Evolutionary conservation across 2,888 invertebrate genomes (phyloP), one percentile per base, ranked within the genome.

Genomic region (Macrosoma leucophasiata): DNA sequence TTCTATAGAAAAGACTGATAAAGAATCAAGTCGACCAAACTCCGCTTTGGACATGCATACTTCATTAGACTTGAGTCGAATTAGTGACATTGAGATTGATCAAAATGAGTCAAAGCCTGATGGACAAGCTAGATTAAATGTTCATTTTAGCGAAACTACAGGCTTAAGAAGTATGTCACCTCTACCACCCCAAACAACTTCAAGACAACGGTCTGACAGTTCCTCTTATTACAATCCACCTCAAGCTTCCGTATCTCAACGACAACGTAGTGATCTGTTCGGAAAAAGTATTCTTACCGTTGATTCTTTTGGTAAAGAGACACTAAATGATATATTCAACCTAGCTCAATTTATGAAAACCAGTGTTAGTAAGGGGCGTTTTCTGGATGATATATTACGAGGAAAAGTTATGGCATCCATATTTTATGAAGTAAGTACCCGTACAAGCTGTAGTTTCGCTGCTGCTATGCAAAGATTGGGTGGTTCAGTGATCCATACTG

Each of bases 401-500:
- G 97, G 97, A 21, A 97, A 96, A 84, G 87, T 98, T 2, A 93
- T 99, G 95, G 94, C 97, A 2, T 95, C 94, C 0, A 90, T 99
- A 62, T 99, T 99, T 75, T 99, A 96, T 74, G 99, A 99, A 87
- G 96, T 92, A 0, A 98, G 97, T 65, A 99, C 99, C 0, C 87
- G 99, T 40, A 99, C 99, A 0, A 92, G 93, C 54, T 95, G 95
- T 67, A 98, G 98, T 64, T 99, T 99, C 81, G 89, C 95, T 0
- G 95, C 96, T 0, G 99, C 99, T 1, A 98, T 98, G 96, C 93
- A 95, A 66, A 87, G 98, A 43, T 87, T 99, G 3, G 99, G 99
- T 4, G 99, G 98, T 0, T 89, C 90, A 13, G 96, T 98, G 1
- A 90, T 97, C 51, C 89, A 93, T 60, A 94, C 98, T 77, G 94